Evolutionary conservation across 2,797 vertebrate genomes (phyloP).

Genomic region (Helostoma temminkii): DNA sequence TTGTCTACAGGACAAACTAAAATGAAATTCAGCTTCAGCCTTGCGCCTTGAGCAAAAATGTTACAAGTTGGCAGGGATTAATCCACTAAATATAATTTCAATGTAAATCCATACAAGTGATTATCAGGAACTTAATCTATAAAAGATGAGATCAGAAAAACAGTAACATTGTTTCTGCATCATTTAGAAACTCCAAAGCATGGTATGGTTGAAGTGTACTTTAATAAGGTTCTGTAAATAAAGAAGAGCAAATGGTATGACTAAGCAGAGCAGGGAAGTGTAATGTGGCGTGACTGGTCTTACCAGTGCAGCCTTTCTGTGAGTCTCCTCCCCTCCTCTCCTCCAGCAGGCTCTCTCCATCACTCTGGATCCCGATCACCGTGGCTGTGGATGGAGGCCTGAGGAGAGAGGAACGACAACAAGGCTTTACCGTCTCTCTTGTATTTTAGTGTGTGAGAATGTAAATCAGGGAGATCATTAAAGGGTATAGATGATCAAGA

Average conservation of each 20-base stretch:
- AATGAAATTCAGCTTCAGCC: background rate
- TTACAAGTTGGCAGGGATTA: background rate
- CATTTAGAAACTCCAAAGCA: background rate
- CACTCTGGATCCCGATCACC: slow-evolving; percentile 91
- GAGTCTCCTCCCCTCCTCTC: slow-evolving; percentile 93
- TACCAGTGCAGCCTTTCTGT: slow-evolving; percentile 89
- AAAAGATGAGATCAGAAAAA: background rate
- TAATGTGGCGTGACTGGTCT: slow-evolving; percentile 28
- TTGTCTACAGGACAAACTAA: background rate
- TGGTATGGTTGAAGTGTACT: background rate
- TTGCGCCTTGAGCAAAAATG: background rate
- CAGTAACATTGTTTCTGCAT: background rate
- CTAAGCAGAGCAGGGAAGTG: slow-evolving; percentile 28
- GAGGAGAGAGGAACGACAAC: slow-evolving; percentile 47
- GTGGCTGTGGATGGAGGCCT: slow-evolving; percentile 95
- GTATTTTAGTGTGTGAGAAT: slow-evolving; percentile 10
- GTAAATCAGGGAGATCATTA: background rate
- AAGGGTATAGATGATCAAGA: background rate
- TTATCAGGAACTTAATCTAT: background rate
- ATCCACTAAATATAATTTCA: background rate
- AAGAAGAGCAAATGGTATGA: slow-evolving; percentile 27
- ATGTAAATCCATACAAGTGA: slow-evolving; percentile 1
- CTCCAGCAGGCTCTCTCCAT: slow-evolving; percentile 91
- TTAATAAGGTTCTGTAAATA: background rate
- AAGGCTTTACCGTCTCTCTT: slow-evolving; percentile 9